phyloP scores from a whole-genome alignment of 2,797 vertebrate genomes.

The Gorsachius magnificus region DNA sequence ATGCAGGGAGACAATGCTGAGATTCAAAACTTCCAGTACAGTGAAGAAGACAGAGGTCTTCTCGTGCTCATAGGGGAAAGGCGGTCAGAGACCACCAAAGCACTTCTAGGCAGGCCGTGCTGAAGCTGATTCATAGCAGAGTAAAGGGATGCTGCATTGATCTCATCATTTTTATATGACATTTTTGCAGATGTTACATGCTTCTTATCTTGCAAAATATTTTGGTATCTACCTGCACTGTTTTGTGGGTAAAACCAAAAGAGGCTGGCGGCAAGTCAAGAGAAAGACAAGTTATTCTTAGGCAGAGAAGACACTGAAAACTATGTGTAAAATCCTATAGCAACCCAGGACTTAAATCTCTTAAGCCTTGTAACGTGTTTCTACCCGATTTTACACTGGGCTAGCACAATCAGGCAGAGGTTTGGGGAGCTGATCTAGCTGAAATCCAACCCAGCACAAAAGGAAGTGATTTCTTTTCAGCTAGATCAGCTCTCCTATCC shows the following conservation, averaged over 20 bases:
- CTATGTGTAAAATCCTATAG: neutral
- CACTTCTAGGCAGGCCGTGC: neutral
- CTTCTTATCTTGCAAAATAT: neutral
- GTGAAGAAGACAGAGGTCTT: neutral
- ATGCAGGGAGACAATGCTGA: neutral
- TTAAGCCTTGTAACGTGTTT: neutral
- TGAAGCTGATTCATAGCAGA: neutral
- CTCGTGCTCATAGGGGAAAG: neutral
- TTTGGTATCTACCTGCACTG: neutral
- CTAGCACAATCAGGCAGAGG: neutral
- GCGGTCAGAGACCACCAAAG: neutral
- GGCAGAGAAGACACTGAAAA: neutral
- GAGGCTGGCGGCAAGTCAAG: neutral
- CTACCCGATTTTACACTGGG: neutral
- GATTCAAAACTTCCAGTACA: neutral
- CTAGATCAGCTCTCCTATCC: neutral
- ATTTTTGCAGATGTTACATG: neutral
- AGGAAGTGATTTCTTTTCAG: neutral
- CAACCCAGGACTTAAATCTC: neutral
- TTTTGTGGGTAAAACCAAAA: neutral
- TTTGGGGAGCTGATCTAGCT: neutral
- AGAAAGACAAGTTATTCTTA: neutral
- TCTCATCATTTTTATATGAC: neutral
- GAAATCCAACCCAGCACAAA: neutral
- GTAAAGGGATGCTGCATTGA: neutral